Evolutionary conservation across 2,888 invertebrate species (phyloP).

Genomic region (Phyto melanocephala): DNA sequence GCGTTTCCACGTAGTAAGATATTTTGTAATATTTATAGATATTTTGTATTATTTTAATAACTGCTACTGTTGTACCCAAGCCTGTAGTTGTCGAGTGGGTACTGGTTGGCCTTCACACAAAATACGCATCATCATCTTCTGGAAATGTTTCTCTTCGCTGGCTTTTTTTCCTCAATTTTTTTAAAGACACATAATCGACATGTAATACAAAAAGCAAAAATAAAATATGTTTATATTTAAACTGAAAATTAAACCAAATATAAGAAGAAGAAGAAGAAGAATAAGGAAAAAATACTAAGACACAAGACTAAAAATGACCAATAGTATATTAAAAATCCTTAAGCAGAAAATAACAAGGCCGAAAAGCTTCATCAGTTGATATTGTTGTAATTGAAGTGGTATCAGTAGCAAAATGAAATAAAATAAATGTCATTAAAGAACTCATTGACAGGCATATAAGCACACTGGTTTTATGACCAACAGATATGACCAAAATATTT

Average conservation of each 20-base stretch:
- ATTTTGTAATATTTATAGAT: too few relatives aligned
- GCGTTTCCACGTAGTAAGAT: too few relatives aligned
- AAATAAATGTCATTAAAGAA: slow-evolving; percentile 77
- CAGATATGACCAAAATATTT: slow-evolving; percentile 78
- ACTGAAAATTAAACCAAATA: slow-evolving; percentile 1
- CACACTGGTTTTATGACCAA: slow-evolving; percentile 77
- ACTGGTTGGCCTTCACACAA: not conserved
- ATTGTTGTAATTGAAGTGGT: slow-evolving; percentile 49
- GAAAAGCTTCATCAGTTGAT: not conserved
- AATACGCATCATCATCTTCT: slow-evolving; percentile 37
- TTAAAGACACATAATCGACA: slow-evolving; percentile 63
- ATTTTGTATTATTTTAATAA: not conserved
- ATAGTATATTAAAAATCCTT: slow-evolving; percentile 52
- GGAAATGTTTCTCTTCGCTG: not conserved
- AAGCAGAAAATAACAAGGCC: slow-evolving; percentile 3
- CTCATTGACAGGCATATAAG: slow-evolving; percentile 78
- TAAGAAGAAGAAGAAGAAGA: too few relatives aligned
- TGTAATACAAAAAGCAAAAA: too few relatives aligned
- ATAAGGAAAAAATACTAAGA: not conserved
- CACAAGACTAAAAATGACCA: slow-evolving; percentile 32
- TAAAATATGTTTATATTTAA: too few relatives aligned
- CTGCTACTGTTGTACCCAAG: not conserved
- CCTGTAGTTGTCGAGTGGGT: not conserved
- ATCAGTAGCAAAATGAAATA: slow-evolving; percentile 68
- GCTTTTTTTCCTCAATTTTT: slow-evolving; percentile 20